phyloP scores from a whole-genome alignment of 2,888 invertebrate species.

The Parnassius mnemosyne region DNA sequence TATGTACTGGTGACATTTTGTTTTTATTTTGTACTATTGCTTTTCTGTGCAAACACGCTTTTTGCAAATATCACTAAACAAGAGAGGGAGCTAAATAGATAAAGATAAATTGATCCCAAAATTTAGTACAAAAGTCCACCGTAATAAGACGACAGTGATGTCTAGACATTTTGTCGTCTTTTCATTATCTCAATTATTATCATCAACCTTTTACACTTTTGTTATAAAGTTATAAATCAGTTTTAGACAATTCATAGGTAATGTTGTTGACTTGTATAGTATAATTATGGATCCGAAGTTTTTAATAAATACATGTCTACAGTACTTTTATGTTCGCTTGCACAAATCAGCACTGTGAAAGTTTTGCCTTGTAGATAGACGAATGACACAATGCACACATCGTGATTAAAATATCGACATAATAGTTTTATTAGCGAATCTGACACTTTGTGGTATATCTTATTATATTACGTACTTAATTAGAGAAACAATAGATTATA shows the following conservation, averaged over 20 bases:
- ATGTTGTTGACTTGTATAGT: slow-evolving; percentile 50
- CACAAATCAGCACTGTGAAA: slow-evolving; percentile 42
- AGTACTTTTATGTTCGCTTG: slow-evolving; percentile 36
- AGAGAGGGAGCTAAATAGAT: slow-evolving; percentile 36
- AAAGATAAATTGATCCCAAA: slow-evolving; percentile 65
- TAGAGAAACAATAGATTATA: slow-evolving; percentile 35
- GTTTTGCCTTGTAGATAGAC: slow-evolving; percentile 36
- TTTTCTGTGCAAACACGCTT: slow-evolving; percentile 26
- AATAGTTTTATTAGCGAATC: slow-evolving; percentile 26
- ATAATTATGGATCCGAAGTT: slow-evolving; percentile 36
- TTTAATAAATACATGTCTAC: slow-evolving; percentile 26
- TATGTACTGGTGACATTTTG: slow-evolving; percentile 30
- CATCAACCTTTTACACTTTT: neutral
- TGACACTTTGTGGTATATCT: slow-evolving; percentile 43
- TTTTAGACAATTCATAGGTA: slow-evolving; percentile 50
- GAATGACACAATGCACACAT: slow-evolving; percentile 28
- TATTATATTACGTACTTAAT: slow-evolving; percentile 62
- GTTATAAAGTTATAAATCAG: slow-evolving; percentile 34
- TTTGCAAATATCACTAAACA: slow-evolving; percentile 29
- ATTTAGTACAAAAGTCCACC: slow-evolving; percentile 56
- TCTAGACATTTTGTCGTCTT: too few relatives aligned
- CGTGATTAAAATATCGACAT: slow-evolving; percentile 4
- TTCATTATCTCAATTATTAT: too few relatives aligned
- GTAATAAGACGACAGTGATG: slow-evolving; percentile 15
- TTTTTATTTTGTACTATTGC: slow-evolving; percentile 21